phyloP scores from a whole-genome alignment of 2,113 vertebrate species.

The Ptychochromis oligacanthus region DNA sequence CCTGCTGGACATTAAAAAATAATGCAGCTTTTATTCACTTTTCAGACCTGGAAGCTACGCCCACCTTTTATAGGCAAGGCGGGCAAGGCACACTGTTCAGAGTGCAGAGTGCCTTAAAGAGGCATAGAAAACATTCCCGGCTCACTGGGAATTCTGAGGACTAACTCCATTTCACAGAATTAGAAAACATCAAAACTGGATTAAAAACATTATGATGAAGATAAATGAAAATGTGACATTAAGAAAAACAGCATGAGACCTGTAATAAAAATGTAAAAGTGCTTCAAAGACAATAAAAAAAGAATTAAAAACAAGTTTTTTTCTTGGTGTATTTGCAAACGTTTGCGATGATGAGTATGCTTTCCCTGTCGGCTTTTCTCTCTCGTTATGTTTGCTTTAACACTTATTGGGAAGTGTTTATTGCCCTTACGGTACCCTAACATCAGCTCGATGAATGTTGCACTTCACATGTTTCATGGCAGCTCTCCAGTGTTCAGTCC shows the following conservation, averaged over 20 bases:
- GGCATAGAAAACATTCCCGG: not conserved
- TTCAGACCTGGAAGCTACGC: too few relatives aligned
- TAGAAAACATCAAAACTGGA: not conserved
- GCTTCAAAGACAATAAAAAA: not conserved
- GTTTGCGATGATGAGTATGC: not conserved
- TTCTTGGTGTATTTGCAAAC: rapidly evolving
- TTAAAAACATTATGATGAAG: not conserved
- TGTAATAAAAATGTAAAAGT: too few relatives aligned
- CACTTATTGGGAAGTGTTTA: not conserved
- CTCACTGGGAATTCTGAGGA: not conserved
- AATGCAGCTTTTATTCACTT: too few relatives aligned
- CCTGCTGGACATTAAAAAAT: too few relatives aligned
- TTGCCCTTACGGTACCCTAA: not conserved
- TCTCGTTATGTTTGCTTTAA: too few relatives aligned
- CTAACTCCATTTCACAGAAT: too few relatives aligned
- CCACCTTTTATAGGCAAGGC: too few relatives aligned
- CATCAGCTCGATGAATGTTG: not conserved
- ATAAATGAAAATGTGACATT: not conserved
- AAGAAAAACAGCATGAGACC: not conserved
- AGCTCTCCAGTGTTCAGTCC: too few relatives aligned
- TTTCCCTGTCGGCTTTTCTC: not conserved
- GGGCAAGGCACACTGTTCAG: too few relatives aligned
- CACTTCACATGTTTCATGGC: too few relatives aligned
- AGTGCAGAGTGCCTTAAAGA: not conserved
- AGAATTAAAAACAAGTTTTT: too few relatives aligned